Evolutionary conservation across 2,113 vertebrate genomes (phyloP).

Genomic region (Aphelocoma coerulescens): DNA sequence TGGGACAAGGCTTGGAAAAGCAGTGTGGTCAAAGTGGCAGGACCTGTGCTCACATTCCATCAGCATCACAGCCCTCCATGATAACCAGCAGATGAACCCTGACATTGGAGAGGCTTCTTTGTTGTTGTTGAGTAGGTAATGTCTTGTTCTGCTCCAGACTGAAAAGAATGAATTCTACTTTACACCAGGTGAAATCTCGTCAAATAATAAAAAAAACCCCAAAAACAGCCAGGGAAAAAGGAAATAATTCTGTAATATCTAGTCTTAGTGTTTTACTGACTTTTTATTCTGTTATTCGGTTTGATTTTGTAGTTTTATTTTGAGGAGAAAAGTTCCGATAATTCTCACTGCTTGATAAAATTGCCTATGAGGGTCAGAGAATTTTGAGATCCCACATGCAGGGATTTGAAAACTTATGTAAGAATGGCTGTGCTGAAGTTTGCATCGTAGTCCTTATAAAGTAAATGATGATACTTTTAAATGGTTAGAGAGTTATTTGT

Average conservation of each 20-base stretch:
- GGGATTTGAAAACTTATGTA: not conserved
- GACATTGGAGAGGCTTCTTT: not conserved
- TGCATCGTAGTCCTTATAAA: not conserved
- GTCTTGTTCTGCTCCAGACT: not conserved
- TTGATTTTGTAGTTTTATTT: not conserved
- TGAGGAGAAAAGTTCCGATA: not conserved
- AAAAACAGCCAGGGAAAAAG: not conserved
- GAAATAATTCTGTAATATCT: not conserved
- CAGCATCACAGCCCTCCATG: not conserved
- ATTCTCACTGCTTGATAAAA: not conserved
- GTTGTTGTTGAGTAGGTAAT: not conserved
- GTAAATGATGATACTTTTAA: not conserved
- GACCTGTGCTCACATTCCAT: conserved; percentile 37
- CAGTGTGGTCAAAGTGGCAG: not conserved
- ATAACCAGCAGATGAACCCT: conserved; percentile 6
- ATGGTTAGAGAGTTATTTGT: not conserved
- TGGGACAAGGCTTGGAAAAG: not conserved
- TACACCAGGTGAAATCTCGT: not conserved
- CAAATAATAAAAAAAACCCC: not conserved
- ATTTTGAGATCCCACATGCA: not conserved
- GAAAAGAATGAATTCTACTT: not conserved
- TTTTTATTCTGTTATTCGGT: not conserved
- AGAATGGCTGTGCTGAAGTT: not conserved
- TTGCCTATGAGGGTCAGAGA: not conserved
- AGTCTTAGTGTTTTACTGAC: not conserved